Evolutionary conservation across 64 coral and sea anemone genomes (phyloP).

Genomic region (Hydrozoanthus tunicans): DNA sequence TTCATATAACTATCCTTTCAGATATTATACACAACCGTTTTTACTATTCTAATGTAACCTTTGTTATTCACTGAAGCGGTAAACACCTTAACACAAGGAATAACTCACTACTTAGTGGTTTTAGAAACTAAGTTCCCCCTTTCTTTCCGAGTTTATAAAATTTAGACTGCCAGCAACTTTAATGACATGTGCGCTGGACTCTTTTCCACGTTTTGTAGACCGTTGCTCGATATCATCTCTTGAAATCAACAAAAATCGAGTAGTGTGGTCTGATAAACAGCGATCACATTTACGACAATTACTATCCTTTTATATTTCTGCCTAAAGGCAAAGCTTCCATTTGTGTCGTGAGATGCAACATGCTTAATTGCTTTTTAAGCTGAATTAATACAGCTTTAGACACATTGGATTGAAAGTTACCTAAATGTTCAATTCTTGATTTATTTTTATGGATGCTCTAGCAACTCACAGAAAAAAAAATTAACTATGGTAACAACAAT

Average conservation of each 20-base stretch:
- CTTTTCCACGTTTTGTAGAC: too few relatives aligned
- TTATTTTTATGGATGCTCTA: not conserved
- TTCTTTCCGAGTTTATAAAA: not conserved
- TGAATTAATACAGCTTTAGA: conserved; percentile 30
- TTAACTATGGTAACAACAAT: not conserved
- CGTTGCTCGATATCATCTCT: not conserved
- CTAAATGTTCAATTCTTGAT: not conserved
- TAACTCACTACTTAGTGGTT: not conserved
- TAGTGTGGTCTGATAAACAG: conserved; percentile 5
- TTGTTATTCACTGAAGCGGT: conserved; percentile 20
- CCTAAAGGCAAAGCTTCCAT: conserved; percentile 38
- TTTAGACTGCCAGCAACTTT: too few relatives aligned
- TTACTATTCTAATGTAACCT: conserved; percentile 4
- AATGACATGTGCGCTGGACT: too few relatives aligned
- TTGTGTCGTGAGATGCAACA: not conserved
- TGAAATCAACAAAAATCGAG: conserved; percentile 6
- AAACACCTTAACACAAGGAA: not conserved
- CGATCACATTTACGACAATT: conserved; percentile 30
- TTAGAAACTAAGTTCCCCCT: not conserved
- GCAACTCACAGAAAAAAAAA: not conserved
- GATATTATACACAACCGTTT: conserved; percentile 23
- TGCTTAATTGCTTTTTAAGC: conserved; percentile 48
- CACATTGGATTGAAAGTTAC: conserved; percentile 30
- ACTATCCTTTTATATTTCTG: not conserved
- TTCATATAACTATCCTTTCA: not conserved